A percentile compares a stretch with the other conserved stretches of the same genome.
Conservation (phyloP, 1,140 invertebrate genomes). For the Drosophila asahinai region DNA sequence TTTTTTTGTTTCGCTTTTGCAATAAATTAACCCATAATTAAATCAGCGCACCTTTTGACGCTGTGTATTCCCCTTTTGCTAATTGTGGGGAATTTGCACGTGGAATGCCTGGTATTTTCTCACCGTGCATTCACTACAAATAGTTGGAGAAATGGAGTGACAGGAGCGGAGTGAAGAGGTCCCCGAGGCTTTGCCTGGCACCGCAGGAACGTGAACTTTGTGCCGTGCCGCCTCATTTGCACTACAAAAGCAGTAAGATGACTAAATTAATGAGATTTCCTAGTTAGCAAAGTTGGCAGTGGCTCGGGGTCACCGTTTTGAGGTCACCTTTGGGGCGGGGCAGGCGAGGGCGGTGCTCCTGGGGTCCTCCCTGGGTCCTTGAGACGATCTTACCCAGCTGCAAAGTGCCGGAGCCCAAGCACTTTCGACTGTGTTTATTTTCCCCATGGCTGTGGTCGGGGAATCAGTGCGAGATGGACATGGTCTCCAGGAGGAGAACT, state of each 20-base stretch:
- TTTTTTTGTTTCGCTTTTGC: no score
- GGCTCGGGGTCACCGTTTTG: conserved; percentile 42
- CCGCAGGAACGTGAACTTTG: conserved; percentile 70
- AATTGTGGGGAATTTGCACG: background rate
- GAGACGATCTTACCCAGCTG: conserved; percentile 45
- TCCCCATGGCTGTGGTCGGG: conserved; percentile 18
- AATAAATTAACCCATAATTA: background rate
- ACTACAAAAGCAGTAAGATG: conserved; percentile 53
- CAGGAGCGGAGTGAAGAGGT: conserved; percentile 36
- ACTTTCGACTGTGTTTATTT: conserved; percentile 33
- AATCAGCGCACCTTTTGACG: background rate
- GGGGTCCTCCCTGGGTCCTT: conserved; percentile 10
- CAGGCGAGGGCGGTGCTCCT: background rate
- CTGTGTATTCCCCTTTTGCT: no score
- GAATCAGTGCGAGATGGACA: conserved; percentile 10
- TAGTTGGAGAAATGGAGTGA: conserved; percentile 34
- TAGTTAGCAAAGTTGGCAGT: conserved; percentile 43
- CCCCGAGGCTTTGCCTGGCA: conserved; percentile 52
- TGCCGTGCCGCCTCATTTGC: conserved; percentile 71
- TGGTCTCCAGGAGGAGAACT: no score
- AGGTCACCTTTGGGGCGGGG: conserved; percentile 20
- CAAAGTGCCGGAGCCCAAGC: conserved; percentile 24
- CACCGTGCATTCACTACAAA: conserved; percentile 4
- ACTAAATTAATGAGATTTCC: conserved; percentile 75
- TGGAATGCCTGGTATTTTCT: background rate